Conservation (phyloP, 2,888 invertebrate genomes). For the Belgica antarctica region DNA sequence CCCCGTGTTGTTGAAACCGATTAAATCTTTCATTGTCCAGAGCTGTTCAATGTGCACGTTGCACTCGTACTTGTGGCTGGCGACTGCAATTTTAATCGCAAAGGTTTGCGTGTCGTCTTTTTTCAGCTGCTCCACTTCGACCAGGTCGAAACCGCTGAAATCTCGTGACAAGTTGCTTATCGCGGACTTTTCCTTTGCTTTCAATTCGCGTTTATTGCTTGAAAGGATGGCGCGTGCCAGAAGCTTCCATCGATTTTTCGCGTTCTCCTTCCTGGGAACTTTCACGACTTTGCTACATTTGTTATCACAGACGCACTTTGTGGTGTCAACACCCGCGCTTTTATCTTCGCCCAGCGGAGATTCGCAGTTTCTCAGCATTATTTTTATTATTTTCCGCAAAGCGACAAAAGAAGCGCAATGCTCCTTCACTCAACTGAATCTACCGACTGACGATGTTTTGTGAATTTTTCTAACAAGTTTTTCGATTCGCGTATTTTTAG, state of each 20-base stretch:
- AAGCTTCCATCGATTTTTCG: conserved; percentile 68
- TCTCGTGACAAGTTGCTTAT: conserved; percentile 15
- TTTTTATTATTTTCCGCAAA: background rate
- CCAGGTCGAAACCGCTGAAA: conserved; percentile 33
- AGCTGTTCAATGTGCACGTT: conserved; percentile 34
- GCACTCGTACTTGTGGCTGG: conserved; percentile 16
- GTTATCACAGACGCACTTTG: background rate
- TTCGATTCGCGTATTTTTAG: conserved; percentile 43
- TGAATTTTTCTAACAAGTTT: conserved; percentile 32
- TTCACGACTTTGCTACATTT: conserved; percentile 18
- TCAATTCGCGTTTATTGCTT: background rate
- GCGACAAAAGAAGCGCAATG: conserved; percentile 24
- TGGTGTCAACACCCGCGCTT: background rate
- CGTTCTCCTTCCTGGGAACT: conserved; percentile 49
- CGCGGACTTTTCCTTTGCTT: background rate
- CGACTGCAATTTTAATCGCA: conserved; percentile 19
- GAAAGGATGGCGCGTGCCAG: conserved; percentile 62
- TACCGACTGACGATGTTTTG: conserved; percentile 42
- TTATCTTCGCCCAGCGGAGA: background rate
- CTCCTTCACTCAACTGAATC: conserved; percentile 41
- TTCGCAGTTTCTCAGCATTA: background rate
- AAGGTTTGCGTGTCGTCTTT: conserved; percentile 34
- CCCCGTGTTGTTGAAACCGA: conserved; percentile 80
- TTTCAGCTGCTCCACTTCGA: conserved; percentile 31
- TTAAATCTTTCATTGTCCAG: conserved; percentile 68